Evolutionary conservation across 2,797 vertebrate genomes (phyloP), one percentile per base, ranked within the genome.

Genomic region (Poeciliopsis infans): DNA sequence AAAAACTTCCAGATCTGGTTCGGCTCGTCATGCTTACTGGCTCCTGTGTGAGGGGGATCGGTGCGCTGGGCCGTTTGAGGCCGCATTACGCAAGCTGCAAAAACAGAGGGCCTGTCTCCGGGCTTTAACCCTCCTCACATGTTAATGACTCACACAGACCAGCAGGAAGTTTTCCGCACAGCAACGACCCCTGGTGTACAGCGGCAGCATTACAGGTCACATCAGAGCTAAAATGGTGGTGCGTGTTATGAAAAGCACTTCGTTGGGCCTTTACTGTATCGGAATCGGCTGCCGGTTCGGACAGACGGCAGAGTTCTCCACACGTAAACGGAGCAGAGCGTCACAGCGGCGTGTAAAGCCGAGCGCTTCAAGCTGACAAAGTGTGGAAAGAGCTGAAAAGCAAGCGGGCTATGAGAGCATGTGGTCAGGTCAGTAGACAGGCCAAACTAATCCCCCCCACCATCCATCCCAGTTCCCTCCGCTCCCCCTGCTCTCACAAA

Each of bases 401-500:
- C 85, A 89, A 92, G 76, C 89, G 84, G 93, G 85, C 93, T 87
- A 91, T 95, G 95, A 94, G 93, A 95, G 93, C 94, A 94, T 94
- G 93, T 94, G 94, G 93, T 94, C 93, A 89, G 85, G 85, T 93
- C 91, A 91, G 94, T 92, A 91, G 92, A 95, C 93, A 86, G 92
- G 88, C 90, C 93, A 82, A 89, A 90, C 90, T 94, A 92, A 91
- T 91, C 86, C 90, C 86, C 87, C 85, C 86, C 88, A 89, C 85
- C 91, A 91, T 85, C 28, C 13, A 15, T 28, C 7, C 82, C 83
- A 28, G 66, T 46, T 82, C 78, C 87, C 89, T 88, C 78, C 84
- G 70, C 89, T 89, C 90, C 90, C 64, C 83, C 85, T 74, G 72
- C 82, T 82, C 87, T 92, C 84, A 96, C 95, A 96, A 96, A 95